Evolutionary conservation across 2,888 invertebrate genomes (phyloP).

Genomic region (Eilema sororculum): DNA sequence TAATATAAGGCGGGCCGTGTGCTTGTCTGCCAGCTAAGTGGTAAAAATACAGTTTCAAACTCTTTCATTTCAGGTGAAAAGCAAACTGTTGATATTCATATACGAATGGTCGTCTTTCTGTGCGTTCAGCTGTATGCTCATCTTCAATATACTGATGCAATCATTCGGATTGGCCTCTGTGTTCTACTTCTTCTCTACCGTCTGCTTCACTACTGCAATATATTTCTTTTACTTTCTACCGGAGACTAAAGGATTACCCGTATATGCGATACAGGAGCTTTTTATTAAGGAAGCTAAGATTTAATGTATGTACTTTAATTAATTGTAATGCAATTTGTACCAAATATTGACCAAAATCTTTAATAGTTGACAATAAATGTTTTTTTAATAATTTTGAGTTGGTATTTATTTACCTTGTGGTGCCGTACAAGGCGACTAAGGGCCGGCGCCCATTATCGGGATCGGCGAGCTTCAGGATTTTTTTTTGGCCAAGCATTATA

Average conservation of each 20-base stretch:
- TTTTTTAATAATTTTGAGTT: not conserved
- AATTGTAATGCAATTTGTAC: not conserved
- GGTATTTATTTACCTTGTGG: not conserved
- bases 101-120: constrained; percentile 15
- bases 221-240: constrained; percentile 61
- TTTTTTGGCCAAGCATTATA: too few relatives aligned
- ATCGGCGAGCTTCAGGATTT: too few relatives aligned
- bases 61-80: constrained; percentile 19
- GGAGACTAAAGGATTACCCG: constrained; percentile 66
- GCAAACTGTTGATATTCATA: constrained; percentile 4
- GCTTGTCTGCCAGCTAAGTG: too few relatives aligned
- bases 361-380: not conserved
- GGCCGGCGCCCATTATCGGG: too few relatives aligned
- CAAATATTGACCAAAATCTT: not conserved
- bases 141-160: constrained; percentile 10
- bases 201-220: constrained; percentile 58
- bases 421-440: too few relatives aligned
- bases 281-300: constrained; percentile 30
- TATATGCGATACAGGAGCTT: constrained; percentile 62
- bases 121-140: not conserved
- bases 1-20: too few relatives aligned
- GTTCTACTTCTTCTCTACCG: constrained; percentile 68
- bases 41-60: too few relatives aligned
- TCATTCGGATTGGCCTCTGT: constrained; percentile 41
- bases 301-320: not conserved